phyloP scores from a whole-genome alignment of 2,797 vertebrate genomes.

The Fistularia tabacaria region DNA sequence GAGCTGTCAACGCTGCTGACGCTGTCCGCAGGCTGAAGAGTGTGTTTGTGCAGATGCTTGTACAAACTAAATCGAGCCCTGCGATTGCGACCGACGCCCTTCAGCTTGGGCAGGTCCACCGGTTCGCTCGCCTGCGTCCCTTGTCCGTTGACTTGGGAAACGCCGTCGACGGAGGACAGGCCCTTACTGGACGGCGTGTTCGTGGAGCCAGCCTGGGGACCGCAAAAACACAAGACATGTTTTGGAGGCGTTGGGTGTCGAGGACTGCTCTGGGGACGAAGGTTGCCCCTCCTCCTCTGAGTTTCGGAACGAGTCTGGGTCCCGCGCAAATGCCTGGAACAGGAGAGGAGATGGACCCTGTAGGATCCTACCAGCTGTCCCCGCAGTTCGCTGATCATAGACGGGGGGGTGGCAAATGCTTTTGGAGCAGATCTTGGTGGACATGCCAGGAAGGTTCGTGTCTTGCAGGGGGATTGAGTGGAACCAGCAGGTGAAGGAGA shows the following conservation, averaged over 20 bases:
- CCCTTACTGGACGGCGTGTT: slow-evolving; percentile 32
- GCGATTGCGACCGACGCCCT: slow-evolving; percentile 82
- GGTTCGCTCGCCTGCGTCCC: slow-evolving; percentile 41
- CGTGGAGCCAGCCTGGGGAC: slow-evolving; percentile 29
- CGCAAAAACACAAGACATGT: not conserved
- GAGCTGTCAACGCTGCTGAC: slow-evolving; percentile 85
- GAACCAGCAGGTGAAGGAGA: too few relatives aligned
- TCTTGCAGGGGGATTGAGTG: too few relatives aligned
- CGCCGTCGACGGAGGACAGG: slow-evolving; percentile 19
- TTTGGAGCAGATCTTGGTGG: not conserved
- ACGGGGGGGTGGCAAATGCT: not conserved
- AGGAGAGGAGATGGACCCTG: not conserved
- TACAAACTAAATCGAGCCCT: slow-evolving; percentile 87
- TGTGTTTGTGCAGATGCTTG: slow-evolving; percentile 82
- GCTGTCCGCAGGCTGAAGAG: slow-evolving; percentile 81
- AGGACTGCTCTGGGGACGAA: not conserved
- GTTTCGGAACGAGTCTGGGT: too few relatives aligned
- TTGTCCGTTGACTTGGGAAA: slow-evolving; percentile 51
- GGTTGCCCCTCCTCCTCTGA: not conserved
- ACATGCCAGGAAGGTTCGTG: too few relatives aligned
- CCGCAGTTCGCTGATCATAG: not conserved
- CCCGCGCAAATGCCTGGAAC: too few relatives aligned
- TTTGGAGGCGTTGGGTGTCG: not conserved
- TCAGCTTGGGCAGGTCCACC: slow-evolving; percentile 80
- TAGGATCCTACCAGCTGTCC: not conserved